Conservation (phyloP, 2,113 vertebrate genomes). For the Laticauda laticaudata region DNA sequence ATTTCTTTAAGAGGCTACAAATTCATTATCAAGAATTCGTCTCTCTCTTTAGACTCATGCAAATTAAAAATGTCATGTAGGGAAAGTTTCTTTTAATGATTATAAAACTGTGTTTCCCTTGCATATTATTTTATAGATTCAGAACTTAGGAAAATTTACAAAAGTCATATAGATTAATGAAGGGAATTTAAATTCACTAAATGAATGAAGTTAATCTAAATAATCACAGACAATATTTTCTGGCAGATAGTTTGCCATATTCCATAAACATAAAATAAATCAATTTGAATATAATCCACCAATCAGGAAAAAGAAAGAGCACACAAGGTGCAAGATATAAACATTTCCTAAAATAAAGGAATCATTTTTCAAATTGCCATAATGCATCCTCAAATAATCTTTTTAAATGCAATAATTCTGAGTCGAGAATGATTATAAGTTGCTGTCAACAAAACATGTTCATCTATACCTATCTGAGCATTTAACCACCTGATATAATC, state of each 20-base stretch:
- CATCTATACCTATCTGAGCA: not conserved
- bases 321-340: not conserved
- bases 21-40: conserved; percentile 60
- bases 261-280: not conserved
- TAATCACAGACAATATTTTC: not conserved
- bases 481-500: conserved; percentile 11
- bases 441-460: conserved; percentile 17
- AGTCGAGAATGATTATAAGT: not conserved
- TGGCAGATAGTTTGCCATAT: not conserved
- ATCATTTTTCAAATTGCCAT: accelerated
- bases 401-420: not conserved
- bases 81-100: conserved; percentile 42
- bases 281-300: not conserved
- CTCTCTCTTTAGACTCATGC: conserved; percentile 62
- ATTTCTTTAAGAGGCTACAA: conserved; percentile 58
- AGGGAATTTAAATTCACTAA: not conserved
- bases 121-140: not conserved
- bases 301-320: not conserved
- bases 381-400: conserved; percentile 33
- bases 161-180: not conserved
- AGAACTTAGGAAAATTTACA: not conserved
- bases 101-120: conserved; percentile 49
- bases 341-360: not conserved
- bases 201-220: not conserved
- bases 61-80: conserved; percentile 59